phyloP scores from a whole-genome alignment of 2,113 vertebrate genomes.

The Puma concolor region DNA sequence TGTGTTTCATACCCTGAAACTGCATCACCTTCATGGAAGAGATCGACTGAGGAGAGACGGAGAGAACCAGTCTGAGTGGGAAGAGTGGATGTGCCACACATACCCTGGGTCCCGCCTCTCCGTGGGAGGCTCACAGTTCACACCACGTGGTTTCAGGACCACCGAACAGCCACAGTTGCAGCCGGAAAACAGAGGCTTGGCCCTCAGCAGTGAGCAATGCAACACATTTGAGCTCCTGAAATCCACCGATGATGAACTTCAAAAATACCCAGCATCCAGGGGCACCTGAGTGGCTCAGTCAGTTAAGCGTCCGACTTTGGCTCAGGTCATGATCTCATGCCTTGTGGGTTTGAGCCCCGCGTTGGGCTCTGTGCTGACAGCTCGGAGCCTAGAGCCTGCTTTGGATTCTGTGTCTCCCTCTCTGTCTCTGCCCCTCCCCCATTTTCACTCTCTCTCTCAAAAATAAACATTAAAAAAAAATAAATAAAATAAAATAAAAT shows the following conservation, averaged over 20 bases:
- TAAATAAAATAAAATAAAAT: too few species aligned
- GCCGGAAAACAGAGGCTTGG: background rate
- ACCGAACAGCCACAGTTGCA: accelerated
- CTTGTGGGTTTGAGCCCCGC: too few species aligned
- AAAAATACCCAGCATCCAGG: background rate
- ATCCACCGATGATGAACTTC: accelerated
- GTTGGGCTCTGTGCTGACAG: too few species aligned
- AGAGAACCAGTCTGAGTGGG: background rate
- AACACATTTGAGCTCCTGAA: background rate
- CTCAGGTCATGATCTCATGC: too few species aligned
- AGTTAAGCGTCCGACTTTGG: too few species aligned
- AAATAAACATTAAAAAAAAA: too few species aligned
- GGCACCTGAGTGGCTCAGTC: too few species aligned
- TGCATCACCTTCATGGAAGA: conserved; percentile 93
- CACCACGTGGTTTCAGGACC: accelerated
- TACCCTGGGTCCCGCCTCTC: background rate
- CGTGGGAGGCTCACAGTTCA: accelerated
- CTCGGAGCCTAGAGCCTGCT: too few species aligned
- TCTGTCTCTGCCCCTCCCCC: too few species aligned
- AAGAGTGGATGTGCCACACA: accelerated
- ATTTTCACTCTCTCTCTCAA: too few species aligned
- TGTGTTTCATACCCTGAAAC: conserved; percentile 91
- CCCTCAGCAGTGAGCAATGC: background rate
- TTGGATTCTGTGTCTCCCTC: too few species aligned
- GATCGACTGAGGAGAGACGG: conserved; percentile 87